phyloP scores from a whole-genome alignment of 2,797 vertebrate genomes.

The Ctenosaura bakeri region DNA sequence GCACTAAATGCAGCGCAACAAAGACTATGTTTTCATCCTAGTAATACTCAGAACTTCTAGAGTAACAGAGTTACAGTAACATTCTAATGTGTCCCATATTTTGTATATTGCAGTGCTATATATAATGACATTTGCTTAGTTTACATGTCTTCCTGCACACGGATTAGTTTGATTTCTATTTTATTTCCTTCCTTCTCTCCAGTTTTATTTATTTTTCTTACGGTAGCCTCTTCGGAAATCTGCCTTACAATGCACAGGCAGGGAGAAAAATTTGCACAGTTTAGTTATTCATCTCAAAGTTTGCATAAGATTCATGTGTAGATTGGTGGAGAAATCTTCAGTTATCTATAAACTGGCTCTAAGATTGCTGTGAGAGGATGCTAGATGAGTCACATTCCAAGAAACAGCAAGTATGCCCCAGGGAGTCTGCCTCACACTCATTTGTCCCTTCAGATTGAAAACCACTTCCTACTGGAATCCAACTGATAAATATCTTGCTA shows the following conservation, averaged over 20 bases:
- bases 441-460: background rate
- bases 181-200: background rate
- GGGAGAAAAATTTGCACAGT: background rate
- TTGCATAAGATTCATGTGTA: background rate
- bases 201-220: background rate
- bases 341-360: background rate
- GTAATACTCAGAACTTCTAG: background rate
- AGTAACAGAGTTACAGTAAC: background rate
- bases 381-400: conserved; percentile 7
- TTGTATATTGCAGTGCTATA: background rate
- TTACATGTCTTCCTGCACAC: background rate
- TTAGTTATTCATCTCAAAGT: background rate
- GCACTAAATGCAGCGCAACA: background rate
- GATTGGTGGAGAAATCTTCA: conserved; percentile 1
- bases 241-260: background rate
- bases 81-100: background rate
- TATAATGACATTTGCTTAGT: background rate
- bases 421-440: background rate
- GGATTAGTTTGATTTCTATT: background rate
- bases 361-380: background rate
- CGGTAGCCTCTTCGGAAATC: background rate
- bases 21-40: too few species aligned
- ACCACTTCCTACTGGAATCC: background rate
- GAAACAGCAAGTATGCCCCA: background rate
- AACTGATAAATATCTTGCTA: background rate